phyloP scores from a whole-genome alignment of 1,140 invertebrate species.

The Lucilia cuprina region DNA sequence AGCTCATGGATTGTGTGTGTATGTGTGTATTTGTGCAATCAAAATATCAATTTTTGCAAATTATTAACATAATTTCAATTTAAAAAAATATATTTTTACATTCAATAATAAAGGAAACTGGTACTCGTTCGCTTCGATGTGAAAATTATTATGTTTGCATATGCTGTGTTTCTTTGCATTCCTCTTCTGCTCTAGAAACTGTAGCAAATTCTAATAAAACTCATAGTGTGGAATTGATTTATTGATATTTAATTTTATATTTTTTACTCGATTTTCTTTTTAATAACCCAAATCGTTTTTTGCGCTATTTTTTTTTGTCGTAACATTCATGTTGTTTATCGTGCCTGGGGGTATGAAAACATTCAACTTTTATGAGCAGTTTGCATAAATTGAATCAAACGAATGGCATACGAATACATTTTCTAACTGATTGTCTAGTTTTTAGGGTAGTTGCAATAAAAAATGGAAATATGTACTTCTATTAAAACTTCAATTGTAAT shows the following conservation, averaged over 20 bases:
- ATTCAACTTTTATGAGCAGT: background rate
- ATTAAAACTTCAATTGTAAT: too few relatives aligned
- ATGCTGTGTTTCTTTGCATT: background rate
- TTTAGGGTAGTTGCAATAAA: too few relatives aligned
- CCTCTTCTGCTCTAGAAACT: background rate
- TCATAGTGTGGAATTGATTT: conserved; percentile 29
- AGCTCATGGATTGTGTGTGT: background rate
- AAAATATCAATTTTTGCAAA: conserved; percentile 25
- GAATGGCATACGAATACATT: background rate
- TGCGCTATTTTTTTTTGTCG: conserved; percentile 1
- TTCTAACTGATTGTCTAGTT: background rate
- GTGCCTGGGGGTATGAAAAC: background rate
- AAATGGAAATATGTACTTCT: too few relatives aligned
- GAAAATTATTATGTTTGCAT: conserved; percentile 25
- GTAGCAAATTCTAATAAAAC: background rate
- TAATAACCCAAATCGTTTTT: conserved; percentile 8
- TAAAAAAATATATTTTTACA: background rate
- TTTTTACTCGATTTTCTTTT: background rate
- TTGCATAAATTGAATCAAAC: background rate
- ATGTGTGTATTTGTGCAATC: background rate
- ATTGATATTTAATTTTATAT: conserved; percentile 6
- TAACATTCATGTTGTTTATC: background rate
- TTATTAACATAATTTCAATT: conserved; percentile 28
- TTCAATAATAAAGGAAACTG: background rate
- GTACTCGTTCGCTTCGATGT: background rate